Conservation (phyloP, 2,113 vertebrate species). For the Gadus chalcogrammus region DNA sequence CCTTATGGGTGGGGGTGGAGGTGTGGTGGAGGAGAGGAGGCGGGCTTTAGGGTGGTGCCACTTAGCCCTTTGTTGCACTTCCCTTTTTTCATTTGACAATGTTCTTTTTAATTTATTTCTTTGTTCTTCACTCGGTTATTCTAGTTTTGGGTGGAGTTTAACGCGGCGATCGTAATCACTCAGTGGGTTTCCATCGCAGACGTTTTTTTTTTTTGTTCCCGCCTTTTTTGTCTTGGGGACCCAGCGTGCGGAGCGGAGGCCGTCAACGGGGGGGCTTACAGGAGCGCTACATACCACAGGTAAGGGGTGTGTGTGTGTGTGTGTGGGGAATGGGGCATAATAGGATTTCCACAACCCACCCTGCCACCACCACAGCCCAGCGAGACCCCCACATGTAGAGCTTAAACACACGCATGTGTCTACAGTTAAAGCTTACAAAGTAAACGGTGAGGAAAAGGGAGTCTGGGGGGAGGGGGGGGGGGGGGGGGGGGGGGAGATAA, state of each 20-base stretch:
- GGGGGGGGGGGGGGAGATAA: no score
- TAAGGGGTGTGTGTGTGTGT: slow-evolving; percentile 11
- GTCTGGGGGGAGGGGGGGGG: slow-evolving; percentile 29
- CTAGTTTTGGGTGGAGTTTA: slow-evolving; percentile 64
- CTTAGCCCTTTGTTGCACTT: slow-evolving; percentile 1
- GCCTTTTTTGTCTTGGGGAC: slow-evolving; percentile 58
- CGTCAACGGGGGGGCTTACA: slow-evolving; percentile 56
- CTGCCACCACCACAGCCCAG: no score
- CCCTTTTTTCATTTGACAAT: slow-evolving; percentile 61
- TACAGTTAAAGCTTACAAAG: slow-evolving; percentile 64
- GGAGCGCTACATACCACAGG: slow-evolving; percentile 59
- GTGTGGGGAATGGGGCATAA: slow-evolving; percentile 46
- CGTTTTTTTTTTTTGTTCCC: background rate
- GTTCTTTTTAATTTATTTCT: slow-evolving; percentile 59
- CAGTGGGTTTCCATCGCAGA: slow-evolving; percentile 35
- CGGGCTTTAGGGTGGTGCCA: slow-evolving; percentile 61
- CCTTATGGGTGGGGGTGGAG: slow-evolving; percentile 41
- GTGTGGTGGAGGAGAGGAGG: slow-evolving; percentile 63
- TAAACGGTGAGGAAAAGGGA: slow-evolving; percentile 63
- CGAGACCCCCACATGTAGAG: slow-evolving; percentile 25
- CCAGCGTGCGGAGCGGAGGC: slow-evolving; percentile 46
- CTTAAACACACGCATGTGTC: slow-evolving; percentile 69
- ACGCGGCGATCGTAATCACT: slow-evolving; percentile 35
- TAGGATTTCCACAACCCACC: slow-evolving; percentile 58
- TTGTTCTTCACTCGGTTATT: slow-evolving; percentile 40